Conservation (phyloP, 2,888 invertebrate genomes). For the Chloroclysta siterata region DNA sequence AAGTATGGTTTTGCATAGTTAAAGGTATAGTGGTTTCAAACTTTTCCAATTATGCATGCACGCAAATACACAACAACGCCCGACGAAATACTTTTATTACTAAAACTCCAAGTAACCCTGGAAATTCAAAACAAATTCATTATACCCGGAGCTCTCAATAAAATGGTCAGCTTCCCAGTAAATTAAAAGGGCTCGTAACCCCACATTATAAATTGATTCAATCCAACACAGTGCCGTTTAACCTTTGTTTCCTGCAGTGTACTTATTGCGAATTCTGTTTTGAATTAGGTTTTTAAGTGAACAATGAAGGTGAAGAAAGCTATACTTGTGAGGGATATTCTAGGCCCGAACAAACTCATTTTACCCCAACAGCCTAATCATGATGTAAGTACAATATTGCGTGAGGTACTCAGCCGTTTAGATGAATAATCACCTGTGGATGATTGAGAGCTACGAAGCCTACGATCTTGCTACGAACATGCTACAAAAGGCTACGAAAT, state of each 20-base stretch:
- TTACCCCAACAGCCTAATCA: slow-evolving; percentile 55
- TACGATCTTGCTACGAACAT: slow-evolving; percentile 10
- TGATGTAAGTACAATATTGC: slow-evolving; percentile 53
- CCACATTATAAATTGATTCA: slow-evolving; percentile 24
- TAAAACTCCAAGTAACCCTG: not conserved
- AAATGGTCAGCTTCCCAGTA: slow-evolving; percentile 17
- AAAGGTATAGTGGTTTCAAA: too few species aligned
- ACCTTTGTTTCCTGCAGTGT: slow-evolving; percentile 11
- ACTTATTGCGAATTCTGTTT: not conserved
- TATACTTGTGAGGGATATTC: slow-evolving; percentile 13
- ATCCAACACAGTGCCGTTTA: slow-evolving; percentile 15
- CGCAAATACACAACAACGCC: too few species aligned
- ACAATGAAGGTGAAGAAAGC: slow-evolving; percentile 20
- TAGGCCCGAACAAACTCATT: slow-evolving; percentile 43
- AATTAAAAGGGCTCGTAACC: slow-evolving; percentile 31
- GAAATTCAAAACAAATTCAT: not conserved
- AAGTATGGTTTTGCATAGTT: too few species aligned
- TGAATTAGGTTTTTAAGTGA: slow-evolving; percentile 1
- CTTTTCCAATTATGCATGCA: too few species aligned
- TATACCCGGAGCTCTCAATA: slow-evolving; percentile 9
- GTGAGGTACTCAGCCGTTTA: slow-evolving; percentile 7
- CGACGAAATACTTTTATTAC: not conserved
- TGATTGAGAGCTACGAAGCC: slow-evolving; percentile 13
- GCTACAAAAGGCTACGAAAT: slow-evolving; percentile 11
- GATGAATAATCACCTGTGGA: slow-evolving; percentile 10